phyloP scores from a whole-genome alignment of 1,140 invertebrate genomes.

The Heliconius melpomene region DNA sequence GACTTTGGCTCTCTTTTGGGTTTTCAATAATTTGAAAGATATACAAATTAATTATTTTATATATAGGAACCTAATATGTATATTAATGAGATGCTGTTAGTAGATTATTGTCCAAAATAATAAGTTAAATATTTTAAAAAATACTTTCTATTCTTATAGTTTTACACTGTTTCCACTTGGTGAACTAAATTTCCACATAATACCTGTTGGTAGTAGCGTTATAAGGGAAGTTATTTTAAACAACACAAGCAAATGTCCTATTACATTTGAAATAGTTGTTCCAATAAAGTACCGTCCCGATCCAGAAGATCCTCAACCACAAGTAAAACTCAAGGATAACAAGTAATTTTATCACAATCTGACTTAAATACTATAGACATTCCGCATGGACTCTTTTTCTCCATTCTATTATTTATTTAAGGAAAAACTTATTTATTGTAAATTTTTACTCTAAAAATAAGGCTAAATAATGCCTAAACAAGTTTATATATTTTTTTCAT shows the following conservation, averaged over 20 bases:
- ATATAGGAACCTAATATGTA: too few species aligned
- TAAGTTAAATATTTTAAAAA: background rate
- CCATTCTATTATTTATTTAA: too few species aligned
- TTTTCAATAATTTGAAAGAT: too few species aligned
- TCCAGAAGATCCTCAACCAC: conserved; percentile 38
- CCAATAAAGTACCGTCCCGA: conserved; percentile 55
- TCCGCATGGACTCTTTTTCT: too few species aligned
- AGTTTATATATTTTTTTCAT: too few species aligned
- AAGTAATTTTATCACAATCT: conserved; percentile 47
- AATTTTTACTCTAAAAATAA: too few species aligned
- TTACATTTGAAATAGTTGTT: conserved; percentile 70
- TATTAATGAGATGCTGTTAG: too few species aligned
- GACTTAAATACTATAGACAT: background rate
- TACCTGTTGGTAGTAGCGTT: conserved; percentile 65
- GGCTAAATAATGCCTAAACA: too few species aligned
- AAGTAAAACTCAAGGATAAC: conserved; percentile 63
- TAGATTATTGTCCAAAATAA: too few species aligned
- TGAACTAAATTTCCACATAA: conserved; percentile 73
- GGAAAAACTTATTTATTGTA: too few species aligned
- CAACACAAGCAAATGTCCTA: conserved; percentile 74
- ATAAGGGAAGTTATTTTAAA: conserved; percentile 70
- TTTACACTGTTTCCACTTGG: conserved; percentile 73
- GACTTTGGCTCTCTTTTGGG: too few species aligned
- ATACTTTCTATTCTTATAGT: conserved; percentile 36
- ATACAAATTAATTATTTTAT: too few species aligned